phyloP scores from a whole-genome alignment of 2,797 vertebrate genomes.

The Myoxocephalus aenaeus region DNA sequence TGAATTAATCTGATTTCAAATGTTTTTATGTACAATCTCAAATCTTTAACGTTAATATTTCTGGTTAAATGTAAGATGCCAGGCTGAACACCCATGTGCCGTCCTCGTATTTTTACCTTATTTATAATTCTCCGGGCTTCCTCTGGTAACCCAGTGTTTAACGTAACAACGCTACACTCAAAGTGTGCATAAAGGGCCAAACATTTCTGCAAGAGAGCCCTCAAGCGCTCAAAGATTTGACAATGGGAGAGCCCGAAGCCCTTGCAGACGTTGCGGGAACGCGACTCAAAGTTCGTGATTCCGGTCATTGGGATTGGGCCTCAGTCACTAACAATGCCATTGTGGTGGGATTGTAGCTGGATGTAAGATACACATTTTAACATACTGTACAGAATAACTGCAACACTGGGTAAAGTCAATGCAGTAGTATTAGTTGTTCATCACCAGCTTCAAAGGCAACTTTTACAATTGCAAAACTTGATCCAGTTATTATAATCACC shows the following conservation, averaged over 20 bases:
- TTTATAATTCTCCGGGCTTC: background rate
- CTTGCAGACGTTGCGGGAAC: background rate
- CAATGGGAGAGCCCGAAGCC: background rate
- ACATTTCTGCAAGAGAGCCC: too few relatives aligned
- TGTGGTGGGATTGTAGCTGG: slow-evolving; percentile 63
- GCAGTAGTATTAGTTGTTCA: slow-evolving; percentile 65
- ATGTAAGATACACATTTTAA: slow-evolving; percentile 67
- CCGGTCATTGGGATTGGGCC: background rate
- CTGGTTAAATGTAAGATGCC: background rate
- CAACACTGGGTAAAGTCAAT: slow-evolving; percentile 61
- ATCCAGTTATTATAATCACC: slow-evolving; percentile 52
- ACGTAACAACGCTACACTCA: background rate
- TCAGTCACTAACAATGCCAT: slow-evolving; percentile 62
- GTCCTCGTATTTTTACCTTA: background rate
- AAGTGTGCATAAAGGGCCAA: background rate
- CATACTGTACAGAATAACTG: slow-evolving; percentile 68
- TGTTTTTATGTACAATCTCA: background rate
- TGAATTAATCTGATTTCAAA: background rate
- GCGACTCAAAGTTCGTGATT: background rate
- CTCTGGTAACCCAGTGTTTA: background rate
- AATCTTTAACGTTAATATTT: background rate
- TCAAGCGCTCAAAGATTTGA: background rate
- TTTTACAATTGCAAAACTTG: slow-evolving; percentile 64
- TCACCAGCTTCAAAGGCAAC: slow-evolving; percentile 73
- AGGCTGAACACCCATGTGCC: background rate